Evolutionary conservation across 2,888 invertebrate species (phyloP), one percentile per base, ranked within the genome.

Genomic region (Lysandra coridon): DNA sequence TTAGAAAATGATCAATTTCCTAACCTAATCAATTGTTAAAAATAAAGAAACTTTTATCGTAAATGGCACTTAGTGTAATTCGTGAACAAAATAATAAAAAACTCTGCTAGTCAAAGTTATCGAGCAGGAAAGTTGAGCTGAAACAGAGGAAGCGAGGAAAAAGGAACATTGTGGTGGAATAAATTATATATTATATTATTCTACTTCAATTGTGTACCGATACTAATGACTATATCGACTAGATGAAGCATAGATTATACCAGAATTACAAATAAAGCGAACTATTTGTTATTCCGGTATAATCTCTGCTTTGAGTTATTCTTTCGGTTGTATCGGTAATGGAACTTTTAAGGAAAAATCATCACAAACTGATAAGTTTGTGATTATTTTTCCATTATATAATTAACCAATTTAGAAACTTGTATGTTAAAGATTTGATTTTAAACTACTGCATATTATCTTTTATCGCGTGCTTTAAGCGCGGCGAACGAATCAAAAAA

Each of bases 81-180:
- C 49, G 53, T 57, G 17, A 57, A 44, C 33, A 76, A n/a, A n/a
- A 74, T 33, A 53, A 57, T 57, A 33, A 17, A 57, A 53, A 30
- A 30, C 30, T 76, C 53, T 1, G 1, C 23, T 23, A 75, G 4
- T 14, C 7, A 75, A 57, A 76, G n/a, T 76, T 76, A 53, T 30
- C 23, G 17, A 53, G 12, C 76, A 74, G 74, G 23, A 76, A 76
- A 76, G 53, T 57, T 76, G 17, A 76, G 12, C 14, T 75, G 53
- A 57, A 57, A 17, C 75, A 14, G 75, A 14, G 57, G 14, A 76
- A 75, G 14, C 76, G 76, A 33, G 76, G 14, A 57, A 23, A 76
- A 33, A 76, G 30, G 7, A 76, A 57, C 33, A 23, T 23, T 49
- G 14, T 33, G 76, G 57, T 14, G 49, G 57, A 57, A 76, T 76